These are phyloP conservation scores for Andrena fulva DNA, from an alignment of 2,888 invertebrate species.

Conservation along the genomic window DNA sequence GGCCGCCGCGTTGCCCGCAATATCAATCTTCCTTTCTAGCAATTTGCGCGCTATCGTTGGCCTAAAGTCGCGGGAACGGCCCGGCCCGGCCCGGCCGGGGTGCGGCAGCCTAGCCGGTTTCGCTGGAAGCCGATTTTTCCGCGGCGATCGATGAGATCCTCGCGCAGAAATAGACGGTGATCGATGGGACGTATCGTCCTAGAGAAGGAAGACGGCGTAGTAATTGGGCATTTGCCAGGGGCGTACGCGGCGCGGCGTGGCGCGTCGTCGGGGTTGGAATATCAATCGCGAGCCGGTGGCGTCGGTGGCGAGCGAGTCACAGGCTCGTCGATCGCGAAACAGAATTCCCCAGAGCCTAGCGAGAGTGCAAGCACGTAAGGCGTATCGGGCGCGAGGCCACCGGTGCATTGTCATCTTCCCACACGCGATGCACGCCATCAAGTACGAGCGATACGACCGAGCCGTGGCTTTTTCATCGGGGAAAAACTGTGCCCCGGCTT, in stretches of 20 bases:
- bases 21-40: not conserved
- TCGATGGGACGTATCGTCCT: constrained; percentile 25
- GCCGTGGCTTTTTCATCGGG: constrained; percentile 18
- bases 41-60: not conserved
- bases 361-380: constrained; percentile 64
- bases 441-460: constrained; percentile 55
- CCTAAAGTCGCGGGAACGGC: not conserved
- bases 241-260: constrained; percentile 34
- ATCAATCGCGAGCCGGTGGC: constrained; percentile 55
- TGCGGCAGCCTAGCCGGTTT: not conserved
- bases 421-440: constrained; percentile 69
- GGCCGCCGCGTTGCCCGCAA: not conserved
- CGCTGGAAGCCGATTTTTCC: constrained; percentile 20
- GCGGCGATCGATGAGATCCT: not conserved
- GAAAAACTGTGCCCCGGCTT: constrained; percentile 36
- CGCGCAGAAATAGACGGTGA: constrained; percentile 7
- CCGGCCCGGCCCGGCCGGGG: not conserved
- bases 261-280: constrained; percentile 38
- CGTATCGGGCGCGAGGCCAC: constrained; percentile 78
- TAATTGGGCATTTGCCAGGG: constrained; percentile 57
- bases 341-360: constrained; percentile 57
- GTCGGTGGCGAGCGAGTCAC: constrained; percentile 35
- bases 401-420: constrained; percentile 80
- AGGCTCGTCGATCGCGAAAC: constrained; percentile 42
- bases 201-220: constrained; percentile 23